These are phyloP conservation scores for Drosophila atripex DNA, from an alignment of 2,888 invertebrate species.

Conservation along the genomic window DNA sequence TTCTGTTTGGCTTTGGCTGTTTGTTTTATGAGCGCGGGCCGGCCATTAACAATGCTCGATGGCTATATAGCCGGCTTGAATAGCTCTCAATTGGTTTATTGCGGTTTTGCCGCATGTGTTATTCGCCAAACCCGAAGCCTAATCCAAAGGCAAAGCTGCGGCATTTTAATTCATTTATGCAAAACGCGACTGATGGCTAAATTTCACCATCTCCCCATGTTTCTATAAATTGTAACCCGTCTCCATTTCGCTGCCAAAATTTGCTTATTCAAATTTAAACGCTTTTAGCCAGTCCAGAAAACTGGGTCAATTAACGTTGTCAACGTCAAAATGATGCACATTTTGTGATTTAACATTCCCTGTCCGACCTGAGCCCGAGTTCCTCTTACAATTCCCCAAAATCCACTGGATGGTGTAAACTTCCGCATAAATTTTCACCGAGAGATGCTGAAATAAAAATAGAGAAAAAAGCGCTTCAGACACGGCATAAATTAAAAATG, in stretches of 20 bases:
- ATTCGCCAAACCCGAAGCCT: conserved; percentile 23
- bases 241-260: conserved; percentile 43
- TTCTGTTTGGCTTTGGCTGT: conserved; percentile 57
- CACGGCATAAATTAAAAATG: conserved; percentile 46
- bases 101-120: conserved; percentile 51
- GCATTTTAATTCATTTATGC: conserved; percentile 70
- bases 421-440: conserved; percentile 44
- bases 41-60: conserved; percentile 71
- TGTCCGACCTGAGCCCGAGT: neutral
- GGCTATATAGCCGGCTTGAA: conserved; percentile 47
- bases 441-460: conserved; percentile 18
- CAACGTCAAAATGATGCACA: conserved; percentile 53
- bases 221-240: neutral
- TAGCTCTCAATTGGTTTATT: conserved; percentile 42
- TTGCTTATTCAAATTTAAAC: conserved; percentile 72
- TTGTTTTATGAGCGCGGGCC: conserved; percentile 66
- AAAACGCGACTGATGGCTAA: conserved; percentile 46
- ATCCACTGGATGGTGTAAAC: conserved; percentile 33
- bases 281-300: conserved; percentile 56
- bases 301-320: conserved; percentile 59
- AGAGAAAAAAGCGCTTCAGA: conserved; percentile 6
- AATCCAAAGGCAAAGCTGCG: conserved; percentile 41
- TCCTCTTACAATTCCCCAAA: conserved; percentile 4
- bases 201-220: neutral
- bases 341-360: conserved; percentile 22